These are phyloP conservation scores for Yasuhikotakia modesta DNA, from an alignment of 2,797 vertebrate genomes.

Conservation along the genomic window DNA sequence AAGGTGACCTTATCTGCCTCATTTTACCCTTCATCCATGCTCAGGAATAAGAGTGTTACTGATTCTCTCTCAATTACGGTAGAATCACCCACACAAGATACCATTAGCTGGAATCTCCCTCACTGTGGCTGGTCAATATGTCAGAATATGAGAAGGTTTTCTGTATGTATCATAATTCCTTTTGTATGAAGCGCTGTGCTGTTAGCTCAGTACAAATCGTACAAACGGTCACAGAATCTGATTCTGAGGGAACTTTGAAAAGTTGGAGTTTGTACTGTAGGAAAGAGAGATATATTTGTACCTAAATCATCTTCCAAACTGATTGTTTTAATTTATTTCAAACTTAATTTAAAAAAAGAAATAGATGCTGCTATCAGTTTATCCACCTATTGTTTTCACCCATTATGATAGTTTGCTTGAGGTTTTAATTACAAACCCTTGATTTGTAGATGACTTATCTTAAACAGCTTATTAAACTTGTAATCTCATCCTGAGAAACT, in stretches of 20 bases:
- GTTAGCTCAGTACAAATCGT: no score
- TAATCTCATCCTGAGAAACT: no score
- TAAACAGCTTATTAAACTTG: no score
- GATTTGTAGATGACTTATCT: no score
- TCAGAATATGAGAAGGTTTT: not conserved
- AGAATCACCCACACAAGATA: no score
- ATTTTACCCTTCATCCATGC: not conserved
- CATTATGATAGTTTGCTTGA: no score
- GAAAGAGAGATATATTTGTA: not conserved
- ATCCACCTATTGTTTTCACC: not conserved
- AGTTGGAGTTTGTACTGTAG: not conserved
- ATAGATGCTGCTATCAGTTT: not conserved
- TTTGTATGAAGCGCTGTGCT: not conserved
- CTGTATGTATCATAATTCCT: not conserved
- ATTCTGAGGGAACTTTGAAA: no score
- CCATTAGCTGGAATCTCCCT: not conserved
- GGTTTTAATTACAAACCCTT: not conserved
- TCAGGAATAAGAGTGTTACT: not conserved
- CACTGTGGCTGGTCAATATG: not conserved
- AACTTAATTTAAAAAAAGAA: not conserved
- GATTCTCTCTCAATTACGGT: not conserved
- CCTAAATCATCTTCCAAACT: not conserved
- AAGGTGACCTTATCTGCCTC: not conserved
- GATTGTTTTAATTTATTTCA: not conserved
- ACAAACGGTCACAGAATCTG: no score